Percentiles rank a stretch among this genome's conserved stretches.
These are phyloP conservation scores for Aegypius monachus DNA, from an alignment of 2,113 vertebrate genomes.

Conservation along the genomic window DNA sequence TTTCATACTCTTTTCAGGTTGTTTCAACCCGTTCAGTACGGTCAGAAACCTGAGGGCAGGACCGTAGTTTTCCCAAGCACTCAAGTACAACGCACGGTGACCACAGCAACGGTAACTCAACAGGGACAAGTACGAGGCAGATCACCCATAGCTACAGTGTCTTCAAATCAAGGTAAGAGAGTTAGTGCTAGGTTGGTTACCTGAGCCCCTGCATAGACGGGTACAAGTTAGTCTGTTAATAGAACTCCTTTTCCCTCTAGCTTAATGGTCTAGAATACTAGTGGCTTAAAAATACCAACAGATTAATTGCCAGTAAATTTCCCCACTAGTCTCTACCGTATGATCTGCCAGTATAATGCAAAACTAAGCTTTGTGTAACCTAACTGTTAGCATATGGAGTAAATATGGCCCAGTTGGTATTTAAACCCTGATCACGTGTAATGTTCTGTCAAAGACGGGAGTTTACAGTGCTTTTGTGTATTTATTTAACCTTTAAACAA, in stretches of 20 bases:
- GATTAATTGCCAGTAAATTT: slow-evolving; percentile 28
- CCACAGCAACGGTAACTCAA: slow-evolving; percentile 67
- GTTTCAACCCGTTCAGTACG: slow-evolving; percentile 89
- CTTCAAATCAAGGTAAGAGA: slow-evolving; percentile 81
- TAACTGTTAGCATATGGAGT: background rate
- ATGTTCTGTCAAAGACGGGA: background rate
- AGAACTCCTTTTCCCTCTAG: background rate
- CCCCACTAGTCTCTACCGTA: background rate
- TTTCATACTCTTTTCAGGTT: slow-evolving; percentile 65
- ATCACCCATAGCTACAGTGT: slow-evolving; percentile 76
- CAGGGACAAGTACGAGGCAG: slow-evolving; percentile 80
- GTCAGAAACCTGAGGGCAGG: slow-evolving; percentile 89
- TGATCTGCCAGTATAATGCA: background rate
- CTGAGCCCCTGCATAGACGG: background rate
- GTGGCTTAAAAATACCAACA: slow-evolving; percentile 36
- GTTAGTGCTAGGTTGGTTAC: background rate
- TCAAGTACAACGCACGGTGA: slow-evolving; percentile 71
- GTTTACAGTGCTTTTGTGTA: background rate
- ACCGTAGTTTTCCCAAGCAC: slow-evolving; percentile 77
- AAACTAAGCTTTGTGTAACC: slow-evolving; percentile 21
- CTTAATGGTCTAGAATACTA: slow-evolving; percentile 36
- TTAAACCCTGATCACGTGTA: background rate
- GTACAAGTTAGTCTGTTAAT: background rate
- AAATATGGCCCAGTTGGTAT: slow-evolving; percentile 14
- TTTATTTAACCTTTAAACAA: slow-evolving; percentile 40